Conservation (phyloP, 2,888 invertebrate species). For the Periphyllus acericola region DNA sequence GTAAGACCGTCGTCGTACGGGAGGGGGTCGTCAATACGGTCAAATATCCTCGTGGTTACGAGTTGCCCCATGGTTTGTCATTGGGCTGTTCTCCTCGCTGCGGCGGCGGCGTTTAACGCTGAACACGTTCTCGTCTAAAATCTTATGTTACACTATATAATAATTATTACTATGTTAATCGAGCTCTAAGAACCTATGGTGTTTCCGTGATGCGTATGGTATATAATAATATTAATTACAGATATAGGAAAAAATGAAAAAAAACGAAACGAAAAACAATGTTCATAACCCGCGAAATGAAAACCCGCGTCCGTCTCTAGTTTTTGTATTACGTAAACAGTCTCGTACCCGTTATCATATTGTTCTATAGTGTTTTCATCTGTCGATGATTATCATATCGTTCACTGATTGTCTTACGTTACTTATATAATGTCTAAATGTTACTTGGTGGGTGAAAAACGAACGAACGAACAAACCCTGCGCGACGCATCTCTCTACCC, state of each 20-base stretch:
- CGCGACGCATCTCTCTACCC: constrained; percentile 43
- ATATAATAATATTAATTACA: background rate
- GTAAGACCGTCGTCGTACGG: background rate
- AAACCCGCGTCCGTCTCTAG: background rate
- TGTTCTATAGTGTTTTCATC: background rate
- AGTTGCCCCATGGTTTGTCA: no score
- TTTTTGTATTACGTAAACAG: background rate
- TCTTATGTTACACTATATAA: background rate
- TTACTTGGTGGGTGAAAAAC: background rate
- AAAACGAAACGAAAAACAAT: background rate
- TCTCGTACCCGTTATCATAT: background rate
- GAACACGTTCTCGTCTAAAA: constrained; percentile 2
- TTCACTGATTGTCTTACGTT: constrained; percentile 42
- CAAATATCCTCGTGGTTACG: no score
- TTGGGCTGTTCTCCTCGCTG: no score
- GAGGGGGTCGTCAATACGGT: background rate
- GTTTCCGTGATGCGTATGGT: constrained; percentile 45
- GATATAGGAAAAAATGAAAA: background rate
- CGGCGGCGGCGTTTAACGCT: background rate
- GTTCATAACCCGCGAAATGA: background rate
- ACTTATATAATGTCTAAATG: background rate
- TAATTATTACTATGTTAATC: background rate
- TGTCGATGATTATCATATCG: constrained; percentile 23
- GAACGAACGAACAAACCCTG: background rate
- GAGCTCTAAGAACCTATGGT: constrained; percentile 54